phyloP scores from a whole-genome alignment of 2,888 invertebrate genomes.

The Aleiodes alternator region DNA sequence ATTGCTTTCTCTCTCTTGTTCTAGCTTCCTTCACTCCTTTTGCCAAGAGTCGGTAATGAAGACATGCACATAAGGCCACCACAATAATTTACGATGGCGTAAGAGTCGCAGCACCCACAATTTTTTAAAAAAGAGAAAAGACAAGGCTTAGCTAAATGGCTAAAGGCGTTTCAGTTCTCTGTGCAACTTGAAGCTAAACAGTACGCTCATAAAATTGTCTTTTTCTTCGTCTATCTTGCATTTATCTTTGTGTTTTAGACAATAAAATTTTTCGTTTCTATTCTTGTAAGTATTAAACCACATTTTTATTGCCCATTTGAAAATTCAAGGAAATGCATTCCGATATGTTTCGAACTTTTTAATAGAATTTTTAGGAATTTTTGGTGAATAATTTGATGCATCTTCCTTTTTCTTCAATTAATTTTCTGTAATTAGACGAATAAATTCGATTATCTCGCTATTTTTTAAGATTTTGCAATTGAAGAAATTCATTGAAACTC shows the following conservation, averaged over 20 bases:
- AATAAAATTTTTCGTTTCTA: background rate
- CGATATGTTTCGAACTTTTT: too few relatives aligned
- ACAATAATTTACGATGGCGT: constrained; percentile 29
- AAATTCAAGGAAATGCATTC: too few relatives aligned
- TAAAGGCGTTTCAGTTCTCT: constrained; percentile 61
- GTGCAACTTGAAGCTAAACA: constrained; percentile 61
- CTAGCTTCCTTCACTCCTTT: too few relatives aligned
- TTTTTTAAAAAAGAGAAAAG: constrained; percentile 35
- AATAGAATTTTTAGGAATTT: too few relatives aligned
- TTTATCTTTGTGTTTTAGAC: background rate
- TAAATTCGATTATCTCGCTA: too few relatives aligned
- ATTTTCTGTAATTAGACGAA: too few relatives aligned
- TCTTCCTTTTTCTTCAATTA: too few relatives aligned
- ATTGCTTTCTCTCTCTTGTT: background rate
- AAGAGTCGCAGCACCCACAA: constrained; percentile 19
- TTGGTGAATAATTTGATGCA: too few relatives aligned
- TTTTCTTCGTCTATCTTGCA: background rate
- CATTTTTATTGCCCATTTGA: background rate
- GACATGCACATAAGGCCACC: constrained; percentile 1
- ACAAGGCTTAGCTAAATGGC: constrained; percentile 21
- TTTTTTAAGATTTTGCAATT: too few relatives aligned
- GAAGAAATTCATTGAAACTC: too few relatives aligned
- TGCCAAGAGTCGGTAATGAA: background rate
- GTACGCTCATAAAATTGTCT: constrained; percentile 37
- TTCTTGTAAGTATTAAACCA: background rate